Conservation (phyloP, 2,888 invertebrate species). For the Vandiemenella viatica region DNA sequence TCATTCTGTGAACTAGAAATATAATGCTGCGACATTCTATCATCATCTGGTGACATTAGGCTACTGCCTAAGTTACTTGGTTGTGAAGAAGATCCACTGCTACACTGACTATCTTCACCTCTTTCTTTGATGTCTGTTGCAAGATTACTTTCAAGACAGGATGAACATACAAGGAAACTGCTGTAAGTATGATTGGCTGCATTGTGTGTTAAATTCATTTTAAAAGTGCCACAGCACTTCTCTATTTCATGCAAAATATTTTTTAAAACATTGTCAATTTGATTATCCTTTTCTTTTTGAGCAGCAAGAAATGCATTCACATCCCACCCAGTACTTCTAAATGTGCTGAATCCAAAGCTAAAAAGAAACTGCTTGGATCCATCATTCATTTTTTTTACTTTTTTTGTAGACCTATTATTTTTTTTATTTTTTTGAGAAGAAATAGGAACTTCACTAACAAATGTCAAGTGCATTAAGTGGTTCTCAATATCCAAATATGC, state of each 20-base stretch:
- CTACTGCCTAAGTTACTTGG: no score
- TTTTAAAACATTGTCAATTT: constrained; percentile 20
- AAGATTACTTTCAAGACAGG: no score
- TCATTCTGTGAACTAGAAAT: constrained; percentile 7
- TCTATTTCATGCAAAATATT: constrained; percentile 14
- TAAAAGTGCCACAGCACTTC: constrained; percentile 2
- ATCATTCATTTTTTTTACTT: neutral
- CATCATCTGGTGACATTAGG: no score
- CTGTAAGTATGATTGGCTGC: constrained; percentile 9
- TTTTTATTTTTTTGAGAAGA: constrained; percentile 3
- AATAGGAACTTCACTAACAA: constrained; percentile 19
- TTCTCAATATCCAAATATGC: constrained; percentile 26
- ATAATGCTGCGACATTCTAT: no score
- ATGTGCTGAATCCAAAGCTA: constrained; percentile 14
- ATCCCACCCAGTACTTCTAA: constrained; percentile 22
- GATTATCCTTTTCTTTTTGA: constrained; percentile 26
- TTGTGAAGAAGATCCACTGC: no score
- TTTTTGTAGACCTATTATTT: neutral
- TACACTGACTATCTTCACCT: no score
- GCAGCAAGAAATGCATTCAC: constrained; percentile 25
- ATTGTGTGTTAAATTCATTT: no score
- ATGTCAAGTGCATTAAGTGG: constrained; percentile 24
- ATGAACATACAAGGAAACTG: constrained; percentile 6
- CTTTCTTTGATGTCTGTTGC: no score
- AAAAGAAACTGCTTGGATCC: constrained; percentile 8